Base-by-base conservation (phyloP, 2,113 vertebrate species). In the Oophaga pumilio region DNA sequence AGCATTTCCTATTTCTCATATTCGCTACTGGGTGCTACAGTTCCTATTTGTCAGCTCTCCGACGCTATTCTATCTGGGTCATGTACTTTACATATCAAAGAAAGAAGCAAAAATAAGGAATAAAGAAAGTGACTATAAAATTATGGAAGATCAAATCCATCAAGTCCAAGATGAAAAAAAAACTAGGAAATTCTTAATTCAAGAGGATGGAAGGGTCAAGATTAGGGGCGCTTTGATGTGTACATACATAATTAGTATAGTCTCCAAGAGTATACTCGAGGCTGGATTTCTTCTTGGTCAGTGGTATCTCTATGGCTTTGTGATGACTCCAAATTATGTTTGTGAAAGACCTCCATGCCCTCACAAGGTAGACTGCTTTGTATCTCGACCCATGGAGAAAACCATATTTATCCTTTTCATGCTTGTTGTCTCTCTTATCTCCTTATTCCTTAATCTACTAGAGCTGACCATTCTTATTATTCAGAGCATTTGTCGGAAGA, bases 11-110 rank as follows among this genome's bases (percentile, higher is more conserved):
- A 97, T 99, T 91, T 99, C 98, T 81, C 98, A 99, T 91, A 96
- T 98, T 89, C 98, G 98, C 81, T 98, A 97, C 94, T 99, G 98
- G 92, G 96, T 99, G 89, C 95, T 99, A n/a, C 98, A 99, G 89
- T 95, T 99, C 90, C 96, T 99, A 90, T 97, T 99, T 0, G 97
- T 99, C 92, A 98, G 97, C 89, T 97, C 98, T 0, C 98, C 98
- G 0, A 98, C 96, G 66, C 93, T 99, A 78, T 91, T 99, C 90
- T 99, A 97, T 90, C 95, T 98, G n/a, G 97, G 96, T 87, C 98
- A 98, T 0, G 96, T 99, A 89, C 94, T 97, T 49, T 92, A 98
- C 78, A 93, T 93, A 57, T 91, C 94, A 0, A 90, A 93, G 26
- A 89, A 91, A 2, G 94, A 94, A 57, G 94, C 92, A 87, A 93